Base-by-base conservation (phyloP, 2,888 invertebrate species). In the Heliconius hortense region DNA sequence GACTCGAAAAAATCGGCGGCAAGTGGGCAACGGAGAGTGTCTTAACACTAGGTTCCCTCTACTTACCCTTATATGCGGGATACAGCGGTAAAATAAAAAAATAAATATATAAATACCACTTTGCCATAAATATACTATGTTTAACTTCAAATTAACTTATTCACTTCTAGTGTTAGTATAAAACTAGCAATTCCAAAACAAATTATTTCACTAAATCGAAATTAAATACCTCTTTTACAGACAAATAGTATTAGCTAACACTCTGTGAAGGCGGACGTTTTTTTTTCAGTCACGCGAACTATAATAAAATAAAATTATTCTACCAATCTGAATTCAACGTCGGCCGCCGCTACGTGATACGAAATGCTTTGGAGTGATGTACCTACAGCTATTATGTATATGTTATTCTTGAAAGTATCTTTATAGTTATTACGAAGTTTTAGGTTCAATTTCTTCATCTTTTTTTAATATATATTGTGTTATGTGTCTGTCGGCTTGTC, bases 231-330 rank as follows among this genome's bases (percentile, higher is more conserved):
- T 43, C 67, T 73, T 59, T 39, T 59, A 73, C 53, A 73, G 39
- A 69, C 24, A 74, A 74, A 68, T 74, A 28, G 68, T 56, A 68
- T 73, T 59, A 60, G 70, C 70, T 71, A 26, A 60, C 70, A 70
- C 70, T 56, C 70, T 26, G 48, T 28, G 70, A 71, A 71, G 70
- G 70, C 59, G 39, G 26, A 24, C 60, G 39, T 80, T 72, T 53
- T 74, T 53, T 74, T 68, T 59, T 64, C 62, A 75, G 79, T 81
- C 82, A 82, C 80, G 81, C 81, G 76, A 81, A 62, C 74, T 62
- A 77, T 72, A 69, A 75, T 72, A 69, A 77, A 78, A 80, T 78
- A 78, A 79, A 80, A 79, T 79, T 78, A 81, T 81, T 81, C 63
- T 77, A 79, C 79, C 78, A 80, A 81, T 80, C 77, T 63, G 75